Base-by-base conservation (phyloP, 2,888 invertebrate species). In the Ormyrus pomaceus region DNA sequence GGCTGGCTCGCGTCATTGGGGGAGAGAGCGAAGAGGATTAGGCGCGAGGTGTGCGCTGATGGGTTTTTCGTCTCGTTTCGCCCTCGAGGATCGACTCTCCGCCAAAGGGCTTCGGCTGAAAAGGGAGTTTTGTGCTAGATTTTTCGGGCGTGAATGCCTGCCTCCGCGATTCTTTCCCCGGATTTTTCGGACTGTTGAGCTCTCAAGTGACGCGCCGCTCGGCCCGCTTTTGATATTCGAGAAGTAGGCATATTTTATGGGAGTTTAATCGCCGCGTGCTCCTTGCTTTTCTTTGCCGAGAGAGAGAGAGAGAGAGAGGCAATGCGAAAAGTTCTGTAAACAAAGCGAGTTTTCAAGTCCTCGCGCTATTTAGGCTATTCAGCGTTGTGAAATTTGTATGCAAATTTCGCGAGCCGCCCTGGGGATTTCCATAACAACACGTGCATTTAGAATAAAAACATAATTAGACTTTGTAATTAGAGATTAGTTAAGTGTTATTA, bases 101-200 rank as follows among this genome's bases (percentile, higher is more conserved):
- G 34, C 34, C 34, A 3, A 3, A 34, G 34, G 34, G 34, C 34
- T 3, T 3, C 34, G 4, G 34, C 7, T 10, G 19, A n/a, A 19
- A 48, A 19, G 62, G 9, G 69, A 55, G 19, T 72, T 61, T 51
- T 55, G 53, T 46, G 55, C 55, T 53, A 59, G 68, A 70, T 80
- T 76, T 80, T 72, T 76, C 71, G 8, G 61, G 76, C 65, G 75
- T 19, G 75, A 74, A 13, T 56, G 68, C 55, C 51, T 74, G 72
- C 77, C 53, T 56, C 65, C 58, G 46, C 8, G 59, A 61, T 53
- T 74, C 73, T 80, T 58, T 56, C 65, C 58, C 48, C 8, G 59
- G 66, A 61, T 73, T 78, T 68, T 58, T 68, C 61, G 58, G 64
- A 50, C 45, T 51, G 62, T 68, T 73, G 73, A 73, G 73, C 51